A percentile compares a stretch with the other conserved stretches of the same genome.
phyloP scores from a whole-genome alignment of 2,113 vertebrate species.

The Coracopsis vasa region DNA sequence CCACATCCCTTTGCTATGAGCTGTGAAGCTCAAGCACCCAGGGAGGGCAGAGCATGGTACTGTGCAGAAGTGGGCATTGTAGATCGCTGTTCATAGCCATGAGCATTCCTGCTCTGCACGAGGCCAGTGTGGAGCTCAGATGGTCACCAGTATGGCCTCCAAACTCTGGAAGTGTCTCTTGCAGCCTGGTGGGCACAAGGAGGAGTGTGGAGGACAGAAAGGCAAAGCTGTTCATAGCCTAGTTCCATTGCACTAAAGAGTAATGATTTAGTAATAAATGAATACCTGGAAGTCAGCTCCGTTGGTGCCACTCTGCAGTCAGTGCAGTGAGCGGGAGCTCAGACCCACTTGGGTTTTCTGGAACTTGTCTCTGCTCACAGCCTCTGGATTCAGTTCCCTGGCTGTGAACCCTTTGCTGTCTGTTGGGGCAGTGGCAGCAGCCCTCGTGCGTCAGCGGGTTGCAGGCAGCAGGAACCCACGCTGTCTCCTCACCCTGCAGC shows the following conservation, averaged over 20 bases:
- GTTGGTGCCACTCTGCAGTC: not conserved
- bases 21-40: not conserved
- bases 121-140: too few species aligned
- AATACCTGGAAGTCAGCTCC: not conserved
- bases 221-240: not conserved
- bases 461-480: not conserved
- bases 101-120: accelerated
- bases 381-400: not conserved
- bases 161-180: not conserved
- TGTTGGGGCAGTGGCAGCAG: accelerated
- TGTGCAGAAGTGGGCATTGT: not conserved
- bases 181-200: not conserved
- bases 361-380: not conserved
- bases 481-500: not conserved
- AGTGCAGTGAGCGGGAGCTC: accelerated
- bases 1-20: not conserved
- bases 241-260: not conserved
- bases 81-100: accelerated
- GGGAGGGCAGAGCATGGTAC: not conserved
- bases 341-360: accelerated
- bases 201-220: not conserved
- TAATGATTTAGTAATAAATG: not conserved
- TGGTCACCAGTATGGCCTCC: accelerated
- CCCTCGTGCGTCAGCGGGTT: not conserved
- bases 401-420: not conserved